Evolutionary conservation across 2,888 invertebrate species (phyloP), one percentile per base, ranked within the genome.

Genomic region (Andrena hattorfiana): DNA sequence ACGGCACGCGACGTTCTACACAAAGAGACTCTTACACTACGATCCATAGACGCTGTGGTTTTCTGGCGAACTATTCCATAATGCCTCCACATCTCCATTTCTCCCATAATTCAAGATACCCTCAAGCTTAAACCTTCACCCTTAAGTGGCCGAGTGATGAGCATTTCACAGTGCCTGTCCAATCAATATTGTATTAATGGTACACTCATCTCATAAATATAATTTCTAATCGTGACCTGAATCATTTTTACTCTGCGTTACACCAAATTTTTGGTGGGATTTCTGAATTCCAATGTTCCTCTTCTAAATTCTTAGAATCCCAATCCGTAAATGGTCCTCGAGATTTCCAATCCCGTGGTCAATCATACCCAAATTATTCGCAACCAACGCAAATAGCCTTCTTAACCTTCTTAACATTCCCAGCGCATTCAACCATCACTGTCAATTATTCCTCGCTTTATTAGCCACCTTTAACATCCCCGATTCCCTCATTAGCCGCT

Each of bases 1-100:
- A 81, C 78, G 83, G 77, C 83, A 86, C 84, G 77, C 82, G 75
- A 88, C 81, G 77, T 56, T 56, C 42, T 73, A 66, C 69, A 77
- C 72, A 72, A 71, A 73, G 72, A 30, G 26, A 72, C 71, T 42
- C 81, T 42, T 35, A 42, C 48, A 42, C 56, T 35, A 63, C 81
- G 75, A 82, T 75, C 74, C 75, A 60, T 35, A 20, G 26, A 63
- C 30, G 48, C 62, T 48, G 48, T 48, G 80, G 67, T 79, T 72
- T 79, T 81, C 67, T 62, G 20, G 28, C 67, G 26, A 62, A 81
- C 26, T 71, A 66, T 71, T 62, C 67, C 80, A 30, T 54, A 66
- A 78, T 66, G 51, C 66, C 26, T 64, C 59, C 63, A 28, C 64
- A 32, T 69, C 69, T 77, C 77, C 77, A 64, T 77, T 77, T 68